Base-by-base conservation (phyloP, 2,113 vertebrate genomes). In the Corvus moneduloides region DNA sequence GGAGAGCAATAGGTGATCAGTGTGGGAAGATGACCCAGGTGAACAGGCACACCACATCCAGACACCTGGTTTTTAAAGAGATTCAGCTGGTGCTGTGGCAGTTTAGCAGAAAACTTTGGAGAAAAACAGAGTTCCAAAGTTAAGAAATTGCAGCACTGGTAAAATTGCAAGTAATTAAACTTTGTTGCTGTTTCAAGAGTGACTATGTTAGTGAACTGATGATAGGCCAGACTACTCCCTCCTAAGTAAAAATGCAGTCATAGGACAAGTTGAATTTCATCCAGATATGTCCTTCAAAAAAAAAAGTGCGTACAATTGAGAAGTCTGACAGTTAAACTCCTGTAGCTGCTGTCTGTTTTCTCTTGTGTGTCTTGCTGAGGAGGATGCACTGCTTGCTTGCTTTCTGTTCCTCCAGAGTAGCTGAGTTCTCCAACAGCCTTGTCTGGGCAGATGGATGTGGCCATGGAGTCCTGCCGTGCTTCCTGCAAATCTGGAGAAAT, bases 401-500 rank as follows among this genome's bases (percentile, higher is more conserved):
- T 94, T 73, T 89, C 46, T 75, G 27, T 90, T 89, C 64, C 56
- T 91, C 44, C 72, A 54, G 75, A 80, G 75, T 43, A 88, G 71
- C 58, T 0, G 28, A 82, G 37, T 51, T 93, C 84, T 83, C 82
- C 68, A 59, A 0, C 71, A 89, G 52, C 20, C 59, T 74, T 69
- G 39, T 92, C 64, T 73, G 62, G 68, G 79, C 92, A 88, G 85
- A 78, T 80, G 79, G 83, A 75, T 69, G 67, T 79, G 74, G 77
- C 80, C 68, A 32, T 58, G 68, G 85, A 90, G 85, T 56, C 69
- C 49, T 66, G 73, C 73, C 49, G 23, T 80, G 88, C 62, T 59
- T 82, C 83, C 88, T 85, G 63, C 58, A 94, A 83, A 85, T 76
- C 91, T 96, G 93, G 87, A 96, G 87, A 71, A 96, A 80, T 63